A percentile compares a stretch with the other conserved stretches of the same genome.
Conservation (phyloP, 2,888 invertebrate species). For the Rhingia rostrata region DNA sequence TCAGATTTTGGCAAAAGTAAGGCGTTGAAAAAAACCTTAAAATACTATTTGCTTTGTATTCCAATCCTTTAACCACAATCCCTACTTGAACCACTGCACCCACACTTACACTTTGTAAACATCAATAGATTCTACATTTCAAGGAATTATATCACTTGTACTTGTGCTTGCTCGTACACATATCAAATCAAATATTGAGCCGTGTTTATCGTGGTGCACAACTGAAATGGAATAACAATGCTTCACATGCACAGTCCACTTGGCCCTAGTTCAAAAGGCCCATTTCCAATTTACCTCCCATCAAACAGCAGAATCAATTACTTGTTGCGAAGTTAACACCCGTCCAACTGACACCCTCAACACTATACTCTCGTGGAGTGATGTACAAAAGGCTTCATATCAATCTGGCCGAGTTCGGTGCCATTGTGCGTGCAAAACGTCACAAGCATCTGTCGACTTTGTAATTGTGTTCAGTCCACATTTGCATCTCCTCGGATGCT, state of each 20-base stretch:
- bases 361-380: constrained; percentile 6
- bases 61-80: no score
- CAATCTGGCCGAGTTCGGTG: constrained; percentile 26
- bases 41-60: no score
- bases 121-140: no score
- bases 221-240: not conserved
- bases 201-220: no score
- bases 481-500: not conserved
- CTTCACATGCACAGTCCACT: not conserved
- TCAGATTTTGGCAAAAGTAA: no score
- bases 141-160: no score
- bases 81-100: no score
- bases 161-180: no score
- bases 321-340: constrained; percentile 62
- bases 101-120: no score
- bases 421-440: constrained; percentile 9
- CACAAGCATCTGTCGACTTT: not conserved
- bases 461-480: constrained; percentile 2
- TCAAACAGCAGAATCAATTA: constrained; percentile 41
- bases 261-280: constrained; percentile 8
- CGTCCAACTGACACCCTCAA: constrained; percentile 32
- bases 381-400: constrained; percentile 12
- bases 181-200: no score
- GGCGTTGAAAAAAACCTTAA: no score
- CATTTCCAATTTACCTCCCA: constrained; percentile 23